Conservation (phyloP, 2,113 vertebrate genomes). For the Rhynchomys soricoides region DNA sequence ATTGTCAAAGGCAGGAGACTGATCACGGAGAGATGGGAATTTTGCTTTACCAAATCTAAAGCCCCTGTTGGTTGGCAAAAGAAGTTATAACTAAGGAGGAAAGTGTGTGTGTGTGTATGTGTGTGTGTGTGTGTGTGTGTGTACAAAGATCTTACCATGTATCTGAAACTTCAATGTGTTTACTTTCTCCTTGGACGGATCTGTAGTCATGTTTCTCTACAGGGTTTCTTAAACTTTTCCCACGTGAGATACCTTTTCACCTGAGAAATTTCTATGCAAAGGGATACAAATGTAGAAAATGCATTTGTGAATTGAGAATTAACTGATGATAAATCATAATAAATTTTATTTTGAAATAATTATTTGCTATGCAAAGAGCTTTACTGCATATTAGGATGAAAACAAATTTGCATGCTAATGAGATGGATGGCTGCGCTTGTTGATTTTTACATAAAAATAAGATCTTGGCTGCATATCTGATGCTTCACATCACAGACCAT, state of each 20-base stretch:
- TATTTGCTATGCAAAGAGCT: background rate
- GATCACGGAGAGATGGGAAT: background rate
- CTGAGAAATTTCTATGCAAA: background rate
- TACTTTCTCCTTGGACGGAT: background rate
- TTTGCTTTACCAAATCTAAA: conserved; percentile 34
- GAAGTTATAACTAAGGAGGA: conserved; percentile 54
- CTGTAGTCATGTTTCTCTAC: background rate
- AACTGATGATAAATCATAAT: background rate
- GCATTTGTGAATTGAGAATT: background rate
- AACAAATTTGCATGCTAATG: background rate
- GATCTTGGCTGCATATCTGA: background rate
- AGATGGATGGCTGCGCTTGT: background rate
- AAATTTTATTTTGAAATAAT: background rate
- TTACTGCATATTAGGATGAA: background rate
- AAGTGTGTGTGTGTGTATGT: background rate
- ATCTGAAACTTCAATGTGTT: background rate
- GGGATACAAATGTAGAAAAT: background rate
- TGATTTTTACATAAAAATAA: background rate
- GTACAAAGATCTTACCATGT: fast-evolving
- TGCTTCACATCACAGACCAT: background rate
- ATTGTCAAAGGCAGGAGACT: conserved; percentile 57
- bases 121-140: background rate
- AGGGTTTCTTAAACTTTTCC: background rate
- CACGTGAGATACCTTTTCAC: background rate
- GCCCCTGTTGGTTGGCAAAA: conserved; percentile 20